Conservation (phyloP, 2,797 vertebrate genomes). For the Hyperoplus immaculatus region DNA sequence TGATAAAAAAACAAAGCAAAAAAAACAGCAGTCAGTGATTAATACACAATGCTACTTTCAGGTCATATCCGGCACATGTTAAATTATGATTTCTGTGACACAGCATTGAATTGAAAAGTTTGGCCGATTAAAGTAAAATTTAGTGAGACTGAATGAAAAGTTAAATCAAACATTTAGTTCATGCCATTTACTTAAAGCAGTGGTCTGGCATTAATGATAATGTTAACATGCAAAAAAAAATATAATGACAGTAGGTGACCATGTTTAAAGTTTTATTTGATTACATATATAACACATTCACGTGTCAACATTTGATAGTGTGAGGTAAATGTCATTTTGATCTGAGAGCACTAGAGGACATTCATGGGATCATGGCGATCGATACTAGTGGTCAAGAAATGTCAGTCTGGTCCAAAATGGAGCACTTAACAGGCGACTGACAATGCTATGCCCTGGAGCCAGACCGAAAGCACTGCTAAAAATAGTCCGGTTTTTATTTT, state of each 20-base stretch:
- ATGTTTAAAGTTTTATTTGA: no score
- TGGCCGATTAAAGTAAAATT: background rate
- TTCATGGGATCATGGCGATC: background rate
- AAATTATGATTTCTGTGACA: background rate
- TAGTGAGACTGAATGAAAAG: background rate
- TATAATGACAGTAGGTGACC: no score
- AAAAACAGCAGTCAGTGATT: background rate
- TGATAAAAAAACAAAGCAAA: slow-evolving; percentile 52
- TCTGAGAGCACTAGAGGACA: background rate
- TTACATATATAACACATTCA: no score
- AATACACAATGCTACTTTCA: background rate
- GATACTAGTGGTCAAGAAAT: background rate
- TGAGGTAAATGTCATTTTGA: background rate
- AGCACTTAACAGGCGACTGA: background rate
- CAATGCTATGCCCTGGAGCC: background rate
- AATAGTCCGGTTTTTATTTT: background rate
- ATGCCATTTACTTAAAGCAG: no score
- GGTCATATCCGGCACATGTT: background rate
- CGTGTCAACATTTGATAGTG: no score
- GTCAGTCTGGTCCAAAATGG: background rate
- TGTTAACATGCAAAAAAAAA: no score
- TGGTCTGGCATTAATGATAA: no score
- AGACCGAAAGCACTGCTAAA: background rate
- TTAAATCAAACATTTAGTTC: background rate
- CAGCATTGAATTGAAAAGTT: background rate